Percentiles rank a stretch among this genome's conserved stretches.
Evolutionary conservation across 2,113 vertebrate species (phyloP).

Genomic region (Epinephelus cyanopodus): DNA sequence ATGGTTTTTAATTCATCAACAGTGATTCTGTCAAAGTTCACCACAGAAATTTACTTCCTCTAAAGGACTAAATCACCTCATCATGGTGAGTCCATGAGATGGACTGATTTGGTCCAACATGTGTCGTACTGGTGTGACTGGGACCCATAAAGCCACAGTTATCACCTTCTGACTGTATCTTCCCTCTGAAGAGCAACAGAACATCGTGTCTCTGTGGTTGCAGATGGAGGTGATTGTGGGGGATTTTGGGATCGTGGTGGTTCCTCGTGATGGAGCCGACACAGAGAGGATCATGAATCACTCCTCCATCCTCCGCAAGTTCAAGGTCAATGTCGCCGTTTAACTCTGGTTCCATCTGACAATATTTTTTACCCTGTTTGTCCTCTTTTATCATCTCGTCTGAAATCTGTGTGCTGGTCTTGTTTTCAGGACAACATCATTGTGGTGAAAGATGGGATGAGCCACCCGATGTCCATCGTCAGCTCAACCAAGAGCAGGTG

Average conservation of each 20-base stretch:
- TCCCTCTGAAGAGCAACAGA: neutral
- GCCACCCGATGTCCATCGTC: conserved; percentile 95
- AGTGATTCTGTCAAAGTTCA: too few relatives aligned
- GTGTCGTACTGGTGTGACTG: too few relatives aligned
- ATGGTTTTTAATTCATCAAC: too few relatives aligned
- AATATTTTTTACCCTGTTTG: too few relatives aligned
- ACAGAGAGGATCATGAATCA: conserved; percentile 97
- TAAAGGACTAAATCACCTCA: too few relatives aligned
- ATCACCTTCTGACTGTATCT: too few relatives aligned
- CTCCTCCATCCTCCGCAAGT: conserved; percentile 97
- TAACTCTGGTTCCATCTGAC: neutral
- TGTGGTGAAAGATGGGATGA: conserved; percentile 91
- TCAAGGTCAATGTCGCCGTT: conserved; percentile 85
- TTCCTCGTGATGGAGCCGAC: conserved; percentile 93
- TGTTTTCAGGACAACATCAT: conserved; percentile 91
- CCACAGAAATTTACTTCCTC: too few relatives aligned
- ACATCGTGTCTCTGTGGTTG: conserved; percentile 22
- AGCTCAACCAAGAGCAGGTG: conserved; percentile 99
- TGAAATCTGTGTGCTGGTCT: conserved; percentile 11
- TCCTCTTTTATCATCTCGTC: neutral
- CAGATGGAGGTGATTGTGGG: conserved; percentile 99
- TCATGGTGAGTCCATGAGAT: too few relatives aligned
- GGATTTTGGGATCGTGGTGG: conserved; percentile 97
- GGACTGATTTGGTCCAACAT: too few relatives aligned
- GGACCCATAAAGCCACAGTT: too few relatives aligned